Evolutionary conservation across 2,888 invertebrate genomes (phyloP).

Genomic region (Digitonthophagus gazella): DNA sequence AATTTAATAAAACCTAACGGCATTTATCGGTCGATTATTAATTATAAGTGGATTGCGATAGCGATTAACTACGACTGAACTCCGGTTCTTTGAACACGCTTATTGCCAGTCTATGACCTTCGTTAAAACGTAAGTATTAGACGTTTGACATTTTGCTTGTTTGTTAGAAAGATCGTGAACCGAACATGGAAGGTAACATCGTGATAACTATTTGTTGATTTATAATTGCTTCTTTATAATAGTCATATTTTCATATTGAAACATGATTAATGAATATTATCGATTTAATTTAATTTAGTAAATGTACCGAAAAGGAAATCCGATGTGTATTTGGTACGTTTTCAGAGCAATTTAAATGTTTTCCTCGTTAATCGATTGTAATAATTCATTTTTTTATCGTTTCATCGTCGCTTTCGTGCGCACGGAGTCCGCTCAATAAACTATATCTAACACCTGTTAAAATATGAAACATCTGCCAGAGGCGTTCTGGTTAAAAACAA

Average conservation of each 20-base stretch:
- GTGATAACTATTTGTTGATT: no score
- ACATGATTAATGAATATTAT: neutral
- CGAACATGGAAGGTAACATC: neutral
- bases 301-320: no score
- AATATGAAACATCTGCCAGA: neutral
- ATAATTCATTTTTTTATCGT: slow-evolving; percentile 15
- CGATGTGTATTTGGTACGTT: neutral
- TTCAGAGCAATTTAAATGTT: neutral
- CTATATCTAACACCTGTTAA: neutral
- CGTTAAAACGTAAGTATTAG: neutral
- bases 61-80: neutral
- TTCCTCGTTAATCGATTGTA: neutral
- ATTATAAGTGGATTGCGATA: neutral
- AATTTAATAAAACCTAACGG: neutral
- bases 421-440: neutral
- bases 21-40: neutral
- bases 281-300: neutral
- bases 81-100: no score
- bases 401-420: neutral
- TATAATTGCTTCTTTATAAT: neutral
- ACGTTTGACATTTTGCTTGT: neutral
- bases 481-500: neutral
- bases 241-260: no score
- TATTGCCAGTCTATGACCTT: neutral
- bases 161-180: no score